Conservation (phyloP, 2,888 invertebrate genomes). For the Archips crataeganus region DNA sequence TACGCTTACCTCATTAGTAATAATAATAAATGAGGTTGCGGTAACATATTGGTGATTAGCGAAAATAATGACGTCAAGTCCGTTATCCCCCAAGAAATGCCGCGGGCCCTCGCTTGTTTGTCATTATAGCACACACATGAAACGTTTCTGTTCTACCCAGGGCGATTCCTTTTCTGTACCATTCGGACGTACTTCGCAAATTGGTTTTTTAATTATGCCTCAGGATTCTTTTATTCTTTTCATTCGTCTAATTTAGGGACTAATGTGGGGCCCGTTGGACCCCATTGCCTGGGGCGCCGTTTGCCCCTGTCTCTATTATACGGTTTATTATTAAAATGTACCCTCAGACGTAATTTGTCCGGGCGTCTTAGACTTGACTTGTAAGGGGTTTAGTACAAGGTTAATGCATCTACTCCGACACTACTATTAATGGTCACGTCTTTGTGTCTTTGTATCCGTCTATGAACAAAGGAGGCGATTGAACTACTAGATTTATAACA, state of each 20-base stretch:
- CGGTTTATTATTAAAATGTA: constrained; percentile 56
- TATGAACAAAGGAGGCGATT: constrained; percentile 34
- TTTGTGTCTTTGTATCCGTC: constrained; percentile 40
- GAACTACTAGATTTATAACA: constrained; percentile 32
- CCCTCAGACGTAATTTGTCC: constrained; percentile 53
- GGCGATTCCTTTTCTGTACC: constrained; percentile 51
- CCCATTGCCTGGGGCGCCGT: constrained; percentile 55
- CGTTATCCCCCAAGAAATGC: constrained; percentile 36
- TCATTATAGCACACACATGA: constrained; percentile 42
- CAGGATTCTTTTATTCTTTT: constrained; percentile 62
- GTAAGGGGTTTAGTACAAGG: constrained; percentile 51
- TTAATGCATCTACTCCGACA: constrained; percentile 37
- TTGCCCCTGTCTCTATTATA: constrained; percentile 58
- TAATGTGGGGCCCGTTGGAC: constrained; percentile 57
- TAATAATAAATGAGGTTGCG: constrained; percentile 16
- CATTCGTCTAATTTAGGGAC: constrained; percentile 65
- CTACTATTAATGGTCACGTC: constrained; percentile 36
- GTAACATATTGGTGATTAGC: constrained; percentile 39
- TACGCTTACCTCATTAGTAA: constrained; percentile 30
- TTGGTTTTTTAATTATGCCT: constrained; percentile 74
- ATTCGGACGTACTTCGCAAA: constrained; percentile 57
- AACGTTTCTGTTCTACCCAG: constrained; percentile 47
- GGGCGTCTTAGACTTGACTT: constrained; percentile 51
- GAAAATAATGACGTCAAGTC: constrained; percentile 37
- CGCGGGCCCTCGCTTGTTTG: constrained; percentile 45